Conservation (phyloP, 2,113 vertebrate genomes). For the Mugil cephalus region DNA sequence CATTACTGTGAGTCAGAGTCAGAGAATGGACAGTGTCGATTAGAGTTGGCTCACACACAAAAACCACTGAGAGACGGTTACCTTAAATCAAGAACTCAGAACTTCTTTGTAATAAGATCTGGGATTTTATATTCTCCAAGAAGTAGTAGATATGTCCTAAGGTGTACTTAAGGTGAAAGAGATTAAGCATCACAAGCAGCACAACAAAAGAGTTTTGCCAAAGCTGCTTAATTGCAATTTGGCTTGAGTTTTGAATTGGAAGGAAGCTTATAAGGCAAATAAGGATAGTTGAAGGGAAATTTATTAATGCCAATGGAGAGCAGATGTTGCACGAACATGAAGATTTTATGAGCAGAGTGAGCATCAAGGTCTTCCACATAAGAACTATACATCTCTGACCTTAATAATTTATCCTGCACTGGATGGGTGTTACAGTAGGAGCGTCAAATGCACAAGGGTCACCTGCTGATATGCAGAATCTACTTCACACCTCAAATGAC, state of each 20-base stretch:
- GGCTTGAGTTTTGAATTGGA: neutral
- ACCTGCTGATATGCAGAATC: no score
- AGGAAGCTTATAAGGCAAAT: neutral
- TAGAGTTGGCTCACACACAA: constrained; percentile 24
- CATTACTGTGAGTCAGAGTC: constrained; percentile 48
- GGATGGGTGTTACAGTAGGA: neutral
- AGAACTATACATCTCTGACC: neutral
- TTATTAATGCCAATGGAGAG: neutral
- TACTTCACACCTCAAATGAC: no score
- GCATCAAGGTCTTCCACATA: neutral
- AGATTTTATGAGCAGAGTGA: constrained; percentile 3
- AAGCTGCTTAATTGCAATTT: constrained; percentile 8
- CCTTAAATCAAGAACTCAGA: constrained; percentile 35
- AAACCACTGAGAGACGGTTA: constrained; percentile 9
- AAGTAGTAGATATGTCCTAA: constrained; percentile 10
- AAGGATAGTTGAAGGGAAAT: constrained; percentile 1
- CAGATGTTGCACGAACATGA: neutral
- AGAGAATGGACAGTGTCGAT: constrained; percentile 36
- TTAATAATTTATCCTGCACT: neutral
- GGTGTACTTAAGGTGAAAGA: neutral
- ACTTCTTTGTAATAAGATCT: constrained; percentile 15
- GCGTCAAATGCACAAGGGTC: neutral
- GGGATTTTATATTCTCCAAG: constrained; percentile 21
- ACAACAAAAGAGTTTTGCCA: constrained; percentile 1
- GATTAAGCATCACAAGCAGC: neutral